Evolutionary conservation across 2,113 vertebrate species (phyloP).

Genomic region (Glaucomys volans): DNA sequence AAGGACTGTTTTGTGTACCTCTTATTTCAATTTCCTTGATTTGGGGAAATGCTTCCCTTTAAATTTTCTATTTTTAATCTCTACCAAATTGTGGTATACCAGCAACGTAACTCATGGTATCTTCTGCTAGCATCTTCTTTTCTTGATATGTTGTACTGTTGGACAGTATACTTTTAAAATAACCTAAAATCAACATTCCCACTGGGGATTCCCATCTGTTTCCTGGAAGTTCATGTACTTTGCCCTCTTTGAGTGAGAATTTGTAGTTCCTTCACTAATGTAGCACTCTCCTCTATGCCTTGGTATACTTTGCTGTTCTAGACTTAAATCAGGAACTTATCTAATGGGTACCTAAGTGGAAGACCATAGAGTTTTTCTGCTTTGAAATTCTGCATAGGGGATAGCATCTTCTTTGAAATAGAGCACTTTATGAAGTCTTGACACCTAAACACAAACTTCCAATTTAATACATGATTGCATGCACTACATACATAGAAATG

Average conservation of each 20-base stretch:
- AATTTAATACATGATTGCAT: background rate
- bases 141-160: background rate
- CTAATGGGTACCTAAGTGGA: background rate
- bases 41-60: background rate
- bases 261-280: background rate
- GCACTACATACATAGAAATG: background rate
- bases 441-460: background rate
- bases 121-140: background rate
- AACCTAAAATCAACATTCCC: background rate
- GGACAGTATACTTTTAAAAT: background rate
- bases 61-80: background rate
- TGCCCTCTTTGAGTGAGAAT: background rate
- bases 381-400: background rate
- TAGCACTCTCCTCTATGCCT: background rate
- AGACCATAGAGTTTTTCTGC: background rate
- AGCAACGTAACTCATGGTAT: background rate
- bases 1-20: background rate
- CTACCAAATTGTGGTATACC: background rate
- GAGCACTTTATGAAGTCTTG: background rate
- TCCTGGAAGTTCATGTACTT: background rate
- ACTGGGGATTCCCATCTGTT: background rate
- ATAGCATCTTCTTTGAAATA: background rate
- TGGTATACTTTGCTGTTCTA: background rate
- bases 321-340: background rate
- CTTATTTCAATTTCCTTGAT: background rate